phyloP scores from a whole-genome alignment of 2,113 vertebrate genomes.

The Antennarius striatus region DNA sequence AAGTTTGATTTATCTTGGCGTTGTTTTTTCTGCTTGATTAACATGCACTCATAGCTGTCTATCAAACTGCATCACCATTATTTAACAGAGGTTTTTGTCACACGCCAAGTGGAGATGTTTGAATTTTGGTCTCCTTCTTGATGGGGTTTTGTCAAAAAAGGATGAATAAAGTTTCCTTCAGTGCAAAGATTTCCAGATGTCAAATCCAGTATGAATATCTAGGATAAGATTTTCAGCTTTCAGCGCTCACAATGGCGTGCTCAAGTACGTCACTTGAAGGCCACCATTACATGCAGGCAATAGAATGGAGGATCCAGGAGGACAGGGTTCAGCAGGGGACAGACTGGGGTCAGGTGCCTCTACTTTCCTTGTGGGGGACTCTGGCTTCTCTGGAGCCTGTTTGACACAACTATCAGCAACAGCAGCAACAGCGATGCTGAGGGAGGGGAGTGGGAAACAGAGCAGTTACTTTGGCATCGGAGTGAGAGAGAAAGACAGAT shows the following conservation, averaged over 20 bases:
- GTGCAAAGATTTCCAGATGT: constrained; percentile 5
- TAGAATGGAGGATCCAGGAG: constrained; percentile 74
- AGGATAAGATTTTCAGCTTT: constrained; percentile 6
- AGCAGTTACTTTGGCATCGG: constrained; percentile 70
- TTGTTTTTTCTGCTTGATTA: constrained; percentile 23
- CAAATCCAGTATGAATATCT: constrained; percentile 25
- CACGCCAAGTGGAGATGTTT: constrained; percentile 22
- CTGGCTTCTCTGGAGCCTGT: constrained; percentile 81
- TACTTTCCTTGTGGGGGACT: constrained; percentile 83
- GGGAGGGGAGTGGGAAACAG: constrained; percentile 75
- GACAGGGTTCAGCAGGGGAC: constrained; percentile 63
- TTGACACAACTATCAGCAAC: constrained; percentile 82
- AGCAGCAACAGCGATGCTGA: constrained; percentile 79
- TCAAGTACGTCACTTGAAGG: constrained; percentile 77
- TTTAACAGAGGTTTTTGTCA: neutral
- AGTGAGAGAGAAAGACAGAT: constrained; percentile 68
- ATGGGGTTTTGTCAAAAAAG: constrained; percentile 14
- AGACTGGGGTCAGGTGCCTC: constrained; percentile 72
- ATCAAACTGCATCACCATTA: constrained; percentile 21
- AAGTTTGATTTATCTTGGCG: constrained; percentile 40
- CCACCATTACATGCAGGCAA: constrained; percentile 77
- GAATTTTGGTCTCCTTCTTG: constrained; percentile 15
- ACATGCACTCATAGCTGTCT: constrained; percentile 36
- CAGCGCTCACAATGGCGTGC: constrained; percentile 72
- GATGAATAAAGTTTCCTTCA: neutral